Base-by-base conservation (phyloP, 2,888 invertebrate genomes). In the Eulithis prunata region DNA sequence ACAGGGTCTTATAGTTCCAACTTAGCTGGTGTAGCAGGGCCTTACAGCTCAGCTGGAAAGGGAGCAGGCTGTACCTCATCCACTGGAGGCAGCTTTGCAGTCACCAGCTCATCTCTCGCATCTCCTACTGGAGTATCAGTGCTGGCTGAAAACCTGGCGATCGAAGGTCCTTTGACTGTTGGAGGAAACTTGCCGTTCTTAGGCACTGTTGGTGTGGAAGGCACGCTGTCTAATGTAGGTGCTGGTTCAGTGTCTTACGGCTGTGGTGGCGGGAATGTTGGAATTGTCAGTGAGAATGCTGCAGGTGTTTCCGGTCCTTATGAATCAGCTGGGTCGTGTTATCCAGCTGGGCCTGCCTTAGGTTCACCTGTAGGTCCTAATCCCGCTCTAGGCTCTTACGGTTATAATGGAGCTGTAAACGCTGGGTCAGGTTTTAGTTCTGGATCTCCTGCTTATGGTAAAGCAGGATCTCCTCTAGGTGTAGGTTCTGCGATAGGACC, bases 101-200 rank as follows among this genome's bases (percentile, higher is more conserved):
- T 76, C n/a, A 71, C 65, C 36, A 74, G 74, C 41, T n/a, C 74
- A 2, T 78, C 78, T 8, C 74, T 76, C 3, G 66, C 71, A 45
- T 51, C 75, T 12, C 75, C 79, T 6, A 71, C 66, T 36, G 78
- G 79, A 13, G 70, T 80, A 12, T 71, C 74, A 1, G 71, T 80
- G 3, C 32, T 74, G 1, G 76, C 79, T 38, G 81, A 80, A 32
- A 78, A 79, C 60, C 43, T 73, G 14, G 69, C 72, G 1, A 78
- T 79, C 14, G 77, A 78, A 47, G 81, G 81, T 0, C 66, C 72
- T 2, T 28, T 81, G 12, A 56, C 59, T 3, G 74, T 79, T 0
- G 70, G 66, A 0, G 80, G 79, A 13, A 70, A 76, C 53, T 55
- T 78, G 54, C 79, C 78, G 0, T 78, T 79, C 68, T 38, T 75